phyloP scores from a whole-genome alignment of 2,113 vertebrate species.

The Isichthys henryi region DNA sequence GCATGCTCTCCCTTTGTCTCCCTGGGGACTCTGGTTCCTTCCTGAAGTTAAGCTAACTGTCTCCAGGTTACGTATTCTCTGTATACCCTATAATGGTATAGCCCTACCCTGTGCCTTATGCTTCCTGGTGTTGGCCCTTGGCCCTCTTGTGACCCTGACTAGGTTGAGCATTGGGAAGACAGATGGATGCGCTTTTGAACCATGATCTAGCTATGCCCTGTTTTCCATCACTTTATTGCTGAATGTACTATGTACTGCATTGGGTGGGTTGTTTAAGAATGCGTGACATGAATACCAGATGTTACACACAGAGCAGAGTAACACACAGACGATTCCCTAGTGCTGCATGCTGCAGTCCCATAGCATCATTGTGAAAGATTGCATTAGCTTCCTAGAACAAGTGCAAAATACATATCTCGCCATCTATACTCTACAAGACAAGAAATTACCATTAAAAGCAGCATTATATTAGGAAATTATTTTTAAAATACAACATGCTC shows the following conservation, averaged over 20 bases:
- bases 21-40: background rate
- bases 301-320: slow-evolving; percentile 5
- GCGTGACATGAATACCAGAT: background rate
- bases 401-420: slow-evolving; percentile 7
- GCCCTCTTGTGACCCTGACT: background rate
- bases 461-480: background rate
- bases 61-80: background rate
- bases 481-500: background rate
- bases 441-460: slow-evolving; percentile 15
- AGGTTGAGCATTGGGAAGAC: background rate
- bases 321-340: background rate
- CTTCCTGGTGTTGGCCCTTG: background rate
- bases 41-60: background rate
- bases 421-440: background rate
- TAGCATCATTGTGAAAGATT: slow-evolving; percentile 16
- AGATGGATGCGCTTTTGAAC: background rate
- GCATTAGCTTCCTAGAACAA: slow-evolving; percentile 12
- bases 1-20: background rate
- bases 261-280: background rate
- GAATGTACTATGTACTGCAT: background rate
- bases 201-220: background rate
- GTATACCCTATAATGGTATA: background rate
- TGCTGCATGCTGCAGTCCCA: background rate
- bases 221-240: background rate
- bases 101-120: background rate